Base-by-base conservation (phyloP, 2,888 invertebrate genomes). In the Synergus gifuensis region DNA sequence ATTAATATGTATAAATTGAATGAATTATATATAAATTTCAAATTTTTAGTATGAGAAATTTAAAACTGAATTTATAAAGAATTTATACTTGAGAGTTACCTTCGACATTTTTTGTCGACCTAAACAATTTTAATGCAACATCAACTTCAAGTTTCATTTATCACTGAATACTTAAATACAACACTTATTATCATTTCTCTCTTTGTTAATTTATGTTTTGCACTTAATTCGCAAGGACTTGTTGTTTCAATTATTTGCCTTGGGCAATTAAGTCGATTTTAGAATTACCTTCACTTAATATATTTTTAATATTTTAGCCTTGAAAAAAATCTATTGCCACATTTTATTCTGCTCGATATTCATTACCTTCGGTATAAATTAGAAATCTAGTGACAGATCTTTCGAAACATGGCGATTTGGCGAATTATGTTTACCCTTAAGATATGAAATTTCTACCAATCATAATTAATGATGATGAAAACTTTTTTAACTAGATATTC, bases 81-180 rank as follows among this genome's bases (percentile, higher is more conserved):
- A 28, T 54, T 36, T 49, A 73, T 40, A 12, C 49, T 49, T 16
- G 22, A n/a, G 36, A 54, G 36, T 73, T 73, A 54, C 54, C 73
- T 58, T 73, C 54, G 54, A 5, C n/a, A 54, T 36, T 73, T 69
- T 69, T 16, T 54, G 28, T 9, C 9, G 49, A 28, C n/a, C 16
- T 49, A 46, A 69, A 18, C 46, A 69, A n/a, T 49, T 73, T 54
- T 54, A 73, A 73, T 60, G 60, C 60, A 60, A 18, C 60, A 18
- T 60, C 60, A 22, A 60, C 60, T 60, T 60, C 12, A 22, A 60
- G 12, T 60, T 60, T 60, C 60, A 22, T 12, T 60, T 22, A 12
- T 22, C 11, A 60, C 60, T 62, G 62, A 62, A 18, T 62, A 22
- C 73, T 73, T 54, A n/a, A 8, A 11, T 36, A 36, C 5, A 36